phyloP scores from a whole-genome alignment of 1,140 invertebrate species.

The Platyscapa corneri region DNA sequence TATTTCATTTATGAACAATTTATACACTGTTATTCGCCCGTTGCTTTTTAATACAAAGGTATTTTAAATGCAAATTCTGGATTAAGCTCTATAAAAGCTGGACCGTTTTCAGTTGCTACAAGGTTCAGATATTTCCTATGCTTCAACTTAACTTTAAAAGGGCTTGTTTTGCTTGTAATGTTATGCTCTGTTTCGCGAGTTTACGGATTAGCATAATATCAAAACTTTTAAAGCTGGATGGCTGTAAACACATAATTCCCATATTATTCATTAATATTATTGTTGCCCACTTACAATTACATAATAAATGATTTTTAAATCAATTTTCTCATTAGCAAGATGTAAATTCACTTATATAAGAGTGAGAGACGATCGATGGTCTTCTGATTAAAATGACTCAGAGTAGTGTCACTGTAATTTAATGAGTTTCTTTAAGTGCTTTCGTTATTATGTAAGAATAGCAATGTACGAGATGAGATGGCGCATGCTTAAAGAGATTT shows the following conservation, averaged over 20 bases:
- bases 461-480: neutral
- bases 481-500: neutral
- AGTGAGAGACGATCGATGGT: neutral
- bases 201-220: neutral
- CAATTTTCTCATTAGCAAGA: neutral
- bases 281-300: neutral
- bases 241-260: neutral
- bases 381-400: neutral
- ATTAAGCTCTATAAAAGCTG: neutral
- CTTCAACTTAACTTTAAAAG: too few relatives aligned
- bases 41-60: too few relatives aligned
- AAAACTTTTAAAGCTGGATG: neutral
- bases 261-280: neutral
- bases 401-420: neutral
- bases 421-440: neutral
- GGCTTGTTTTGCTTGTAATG: too few relatives aligned
- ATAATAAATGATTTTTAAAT: neutral
- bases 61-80: too few relatives aligned
- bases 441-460: neutral
- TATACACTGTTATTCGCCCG: too few relatives aligned
- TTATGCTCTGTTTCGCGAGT: too few relatives aligned
- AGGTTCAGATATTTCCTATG: neutral
- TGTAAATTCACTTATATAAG: neutral
- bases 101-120: neutral
- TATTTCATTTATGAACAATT: too few relatives aligned